phyloP scores from a whole-genome alignment of 2,113 vertebrate genomes.

The Diadophis punctatus region DNA sequence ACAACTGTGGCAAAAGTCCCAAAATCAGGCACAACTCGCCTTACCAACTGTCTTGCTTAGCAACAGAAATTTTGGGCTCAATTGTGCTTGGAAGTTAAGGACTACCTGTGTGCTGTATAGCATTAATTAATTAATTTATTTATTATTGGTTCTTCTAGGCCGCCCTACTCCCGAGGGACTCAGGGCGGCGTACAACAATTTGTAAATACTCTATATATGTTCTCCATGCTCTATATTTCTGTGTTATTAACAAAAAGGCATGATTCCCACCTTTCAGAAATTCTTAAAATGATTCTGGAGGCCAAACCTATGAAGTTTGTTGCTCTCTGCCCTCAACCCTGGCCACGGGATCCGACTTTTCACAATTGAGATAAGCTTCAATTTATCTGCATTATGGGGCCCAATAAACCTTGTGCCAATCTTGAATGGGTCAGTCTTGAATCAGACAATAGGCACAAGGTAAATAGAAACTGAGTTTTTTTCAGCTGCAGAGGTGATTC shows the following conservation, averaged over 20 bases:
- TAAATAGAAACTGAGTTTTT: not conserved
- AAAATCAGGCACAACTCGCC: not conserved
- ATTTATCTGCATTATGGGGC: not conserved
- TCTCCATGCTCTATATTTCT: not conserved
- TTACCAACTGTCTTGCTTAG: not conserved
- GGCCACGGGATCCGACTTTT: not conserved
- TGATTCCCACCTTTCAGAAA: not conserved
- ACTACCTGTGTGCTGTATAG: not conserved
- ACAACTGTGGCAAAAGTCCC: not conserved
- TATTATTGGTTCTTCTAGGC: too few relatives aligned
- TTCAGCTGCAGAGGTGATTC: not conserved
- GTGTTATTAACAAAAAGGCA: not conserved
- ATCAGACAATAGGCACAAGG: not conserved
- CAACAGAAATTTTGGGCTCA: not conserved
- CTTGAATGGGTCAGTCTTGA: not conserved
- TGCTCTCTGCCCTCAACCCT: not conserved
- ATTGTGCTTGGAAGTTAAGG: not conserved
- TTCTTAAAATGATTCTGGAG: not conserved
- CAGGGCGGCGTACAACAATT: too few relatives aligned
- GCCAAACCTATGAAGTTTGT: not conserved
- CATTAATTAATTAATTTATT: too few relatives aligned
- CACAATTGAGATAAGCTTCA: not conserved
- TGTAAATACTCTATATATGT: not conserved
- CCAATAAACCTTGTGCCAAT: not conserved
- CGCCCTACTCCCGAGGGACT: too few relatives aligned